A percentile compares a stretch with the other conserved stretches of the same genome.
Evolutionary conservation across 2,888 invertebrate species (phyloP).

Genomic region (Lasioglossum morio): DNA sequence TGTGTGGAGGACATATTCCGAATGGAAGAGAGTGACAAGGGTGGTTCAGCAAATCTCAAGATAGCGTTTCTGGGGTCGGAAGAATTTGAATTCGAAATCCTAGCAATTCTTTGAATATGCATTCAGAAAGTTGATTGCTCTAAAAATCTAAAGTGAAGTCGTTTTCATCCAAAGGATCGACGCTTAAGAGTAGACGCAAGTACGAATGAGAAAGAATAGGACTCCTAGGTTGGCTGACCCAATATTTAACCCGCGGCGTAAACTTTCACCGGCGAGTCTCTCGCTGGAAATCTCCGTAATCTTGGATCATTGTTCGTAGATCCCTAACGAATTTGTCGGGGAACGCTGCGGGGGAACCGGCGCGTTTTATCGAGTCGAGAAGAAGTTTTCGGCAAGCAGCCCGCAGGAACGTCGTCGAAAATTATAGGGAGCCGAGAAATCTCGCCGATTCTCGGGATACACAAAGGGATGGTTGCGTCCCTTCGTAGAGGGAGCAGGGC

Average conservation of each 20-base stretch:
- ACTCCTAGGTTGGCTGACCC: background rate
- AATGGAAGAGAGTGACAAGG: background rate
- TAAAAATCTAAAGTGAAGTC: background rate
- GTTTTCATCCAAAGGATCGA: background rate
- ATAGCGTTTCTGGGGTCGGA: background rate
- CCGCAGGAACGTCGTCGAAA: background rate
- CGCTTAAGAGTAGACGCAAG: background rate
- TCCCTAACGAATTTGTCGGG: background rate
- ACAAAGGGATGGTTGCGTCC: conserved; percentile 21
- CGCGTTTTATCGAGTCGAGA: background rate
- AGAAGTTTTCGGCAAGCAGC: background rate
- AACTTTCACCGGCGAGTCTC: conserved; percentile 32
- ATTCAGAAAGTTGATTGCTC: background rate
- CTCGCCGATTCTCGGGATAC: background rate
- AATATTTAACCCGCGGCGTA: conserved; percentile 25
- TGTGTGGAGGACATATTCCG: background rate
- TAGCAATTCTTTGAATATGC: background rate
- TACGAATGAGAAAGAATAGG: background rate
- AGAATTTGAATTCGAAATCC: background rate
- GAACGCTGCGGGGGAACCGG: background rate
- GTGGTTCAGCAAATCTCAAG: background rate
- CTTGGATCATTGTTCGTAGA: background rate
- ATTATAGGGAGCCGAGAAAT: conserved; percentile 7
- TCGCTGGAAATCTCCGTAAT: background rate
- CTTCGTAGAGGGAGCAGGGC: conserved; percentile 21